A percentile compares a stretch with the other conserved stretches of the same genome.
Conservation (phyloP, 1,140 invertebrate genomes). For the Gryllus bimaculatus region DNA sequence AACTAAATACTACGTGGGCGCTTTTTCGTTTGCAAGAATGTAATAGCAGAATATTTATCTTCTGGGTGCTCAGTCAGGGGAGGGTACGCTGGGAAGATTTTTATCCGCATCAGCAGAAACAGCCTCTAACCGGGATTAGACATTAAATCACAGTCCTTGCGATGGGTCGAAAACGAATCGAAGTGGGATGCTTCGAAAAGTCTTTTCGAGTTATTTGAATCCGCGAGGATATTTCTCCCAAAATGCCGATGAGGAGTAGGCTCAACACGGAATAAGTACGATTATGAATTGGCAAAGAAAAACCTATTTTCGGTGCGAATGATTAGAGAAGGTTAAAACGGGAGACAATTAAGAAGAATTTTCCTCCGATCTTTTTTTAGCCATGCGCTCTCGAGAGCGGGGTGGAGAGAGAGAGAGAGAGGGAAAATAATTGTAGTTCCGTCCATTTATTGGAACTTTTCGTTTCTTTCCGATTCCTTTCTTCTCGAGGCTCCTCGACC, state of each 20-base stretch:
- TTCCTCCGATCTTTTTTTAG: not conserved
- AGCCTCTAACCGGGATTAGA: too few relatives aligned
- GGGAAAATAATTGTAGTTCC: not conserved
- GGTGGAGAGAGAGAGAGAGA: not conserved
- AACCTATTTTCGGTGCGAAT: not conserved
- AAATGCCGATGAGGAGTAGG: not conserved
- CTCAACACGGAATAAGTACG: not conserved
- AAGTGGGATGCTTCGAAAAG: not conserved
- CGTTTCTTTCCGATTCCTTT: not conserved
- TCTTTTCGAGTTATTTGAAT: not conserved
- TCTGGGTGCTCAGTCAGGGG: too few relatives aligned
- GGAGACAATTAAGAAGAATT: not conserved
- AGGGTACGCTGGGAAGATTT: too few relatives aligned
- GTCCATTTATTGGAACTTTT: constrained; percentile 1
- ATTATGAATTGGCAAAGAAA: not conserved
- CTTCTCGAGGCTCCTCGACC: too few relatives aligned
- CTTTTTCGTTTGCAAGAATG: too few relatives aligned
- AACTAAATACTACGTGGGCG: too few relatives aligned
- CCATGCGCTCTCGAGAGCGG: not conserved
- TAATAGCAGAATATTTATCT: too few relatives aligned
- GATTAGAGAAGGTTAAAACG: not conserved
- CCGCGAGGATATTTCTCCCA: not conserved
- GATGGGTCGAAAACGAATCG: too few relatives aligned
- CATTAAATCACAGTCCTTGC: too few relatives aligned
- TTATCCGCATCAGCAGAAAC: too few relatives aligned